These are phyloP conservation scores for Leucophora obtusa DNA, from an alignment of 2,888 invertebrate species.

Conservation along the genomic window DNA sequence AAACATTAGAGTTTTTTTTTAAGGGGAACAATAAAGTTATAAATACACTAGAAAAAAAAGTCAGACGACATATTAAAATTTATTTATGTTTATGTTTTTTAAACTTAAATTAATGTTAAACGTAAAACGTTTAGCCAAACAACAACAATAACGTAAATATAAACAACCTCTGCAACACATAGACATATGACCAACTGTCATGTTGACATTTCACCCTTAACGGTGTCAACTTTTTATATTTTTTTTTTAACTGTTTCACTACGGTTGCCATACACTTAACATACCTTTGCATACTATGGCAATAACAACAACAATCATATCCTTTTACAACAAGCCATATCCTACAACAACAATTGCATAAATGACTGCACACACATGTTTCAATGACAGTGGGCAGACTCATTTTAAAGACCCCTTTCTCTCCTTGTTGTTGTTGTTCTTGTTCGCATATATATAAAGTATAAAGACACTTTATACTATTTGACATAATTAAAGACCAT, in stretches of 20 bases:
- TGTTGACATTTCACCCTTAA: slow-evolving; percentile 75
- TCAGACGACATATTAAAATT: slow-evolving; percentile 51
- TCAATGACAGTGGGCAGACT: slow-evolving; percentile 63
- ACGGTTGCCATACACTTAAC: slow-evolving; percentile 66
- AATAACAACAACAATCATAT: slow-evolving; percentile 46
- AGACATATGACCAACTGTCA: slow-evolving; percentile 67
- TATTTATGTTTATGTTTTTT: slow-evolving; percentile 55
- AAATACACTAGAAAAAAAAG: slow-evolving; percentile 16
- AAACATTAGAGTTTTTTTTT: not conserved
- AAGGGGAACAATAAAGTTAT: not conserved
- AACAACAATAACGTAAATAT: slow-evolving; percentile 35
- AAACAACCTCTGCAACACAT: slow-evolving; percentile 28
- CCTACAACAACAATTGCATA: slow-evolving; percentile 20
- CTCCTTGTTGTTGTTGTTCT: not conserved
- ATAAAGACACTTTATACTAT: slow-evolving; percentile 66
- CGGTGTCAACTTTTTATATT: slow-evolving; percentile 75
- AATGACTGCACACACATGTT: slow-evolving; percentile 58
- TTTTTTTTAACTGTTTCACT: slow-evolving; percentile 5
- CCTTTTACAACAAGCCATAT: slow-evolving; percentile 45
- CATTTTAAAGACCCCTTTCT: slow-evolving; percentile 33
- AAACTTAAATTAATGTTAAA: slow-evolving; percentile 57
- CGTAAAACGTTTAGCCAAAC: slow-evolving; percentile 53
- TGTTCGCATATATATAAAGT: slow-evolving; percentile 23
- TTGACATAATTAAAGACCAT: slow-evolving; percentile 79
- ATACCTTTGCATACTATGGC: slow-evolving; percentile 39